Evolutionary conservation across 1,140 invertebrate genomes (phyloP).

Genomic region (Micrasema longulum): DNA sequence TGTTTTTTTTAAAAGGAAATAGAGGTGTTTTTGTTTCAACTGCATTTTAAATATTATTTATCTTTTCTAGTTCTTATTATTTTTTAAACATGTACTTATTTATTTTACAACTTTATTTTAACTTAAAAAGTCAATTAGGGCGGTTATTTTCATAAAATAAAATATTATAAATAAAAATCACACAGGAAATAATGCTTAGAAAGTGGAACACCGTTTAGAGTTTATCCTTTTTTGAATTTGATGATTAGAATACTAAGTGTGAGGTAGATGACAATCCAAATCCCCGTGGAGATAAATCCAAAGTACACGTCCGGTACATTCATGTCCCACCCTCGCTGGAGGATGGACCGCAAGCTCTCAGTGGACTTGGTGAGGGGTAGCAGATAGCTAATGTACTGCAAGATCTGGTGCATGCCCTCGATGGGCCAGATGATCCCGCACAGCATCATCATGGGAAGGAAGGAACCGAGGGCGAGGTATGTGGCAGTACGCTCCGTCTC

Average conservation of each 20-base stretch:
- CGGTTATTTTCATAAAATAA: no score
- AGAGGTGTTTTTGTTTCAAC: no score
- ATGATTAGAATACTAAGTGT: constrained; percentile 82
- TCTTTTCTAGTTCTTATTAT: no score
- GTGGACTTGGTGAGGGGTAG: constrained; percentile 93
- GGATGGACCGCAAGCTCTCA: constrained; percentile 88
- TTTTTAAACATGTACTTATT: no score
- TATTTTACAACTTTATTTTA: no score
- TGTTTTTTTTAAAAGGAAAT: no score
- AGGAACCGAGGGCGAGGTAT: constrained; percentile 91
- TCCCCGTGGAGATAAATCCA: constrained; percentile 85
- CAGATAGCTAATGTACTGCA: constrained; percentile 83
- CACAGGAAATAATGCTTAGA: no score
- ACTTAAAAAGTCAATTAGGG: no score
- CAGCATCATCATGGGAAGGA: constrained; percentile 91
- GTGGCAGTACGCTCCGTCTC: constrained; percentile 93
- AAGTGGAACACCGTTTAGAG: no score
- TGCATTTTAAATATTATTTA: no score
- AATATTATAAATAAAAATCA: no score
- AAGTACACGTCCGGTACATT: constrained; percentile 81
- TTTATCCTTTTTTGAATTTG: constrained; percentile 85
- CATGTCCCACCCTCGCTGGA: constrained; percentile 90
- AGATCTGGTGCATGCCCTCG: constrained; percentile 83
- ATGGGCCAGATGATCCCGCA: constrained; percentile 90
- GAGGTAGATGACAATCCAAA: constrained; percentile 88